Evolutionary conservation across 2,888 invertebrate species (phyloP).

Genomic region (Lepidocyrtoides sp.): DNA sequence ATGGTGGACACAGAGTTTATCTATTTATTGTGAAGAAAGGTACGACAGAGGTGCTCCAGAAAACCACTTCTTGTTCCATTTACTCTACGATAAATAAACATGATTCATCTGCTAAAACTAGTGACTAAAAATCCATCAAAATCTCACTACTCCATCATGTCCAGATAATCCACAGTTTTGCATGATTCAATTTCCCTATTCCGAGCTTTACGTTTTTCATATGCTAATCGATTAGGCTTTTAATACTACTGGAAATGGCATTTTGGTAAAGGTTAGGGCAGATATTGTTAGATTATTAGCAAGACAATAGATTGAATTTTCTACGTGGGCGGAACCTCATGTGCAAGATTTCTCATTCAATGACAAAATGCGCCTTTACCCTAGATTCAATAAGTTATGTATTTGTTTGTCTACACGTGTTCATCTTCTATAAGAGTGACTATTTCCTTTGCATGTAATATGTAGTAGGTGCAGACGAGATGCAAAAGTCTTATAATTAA

Average conservation of each 20-base stretch:
- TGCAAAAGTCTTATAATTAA: constrained; percentile 1
- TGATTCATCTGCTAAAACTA: not conserved
- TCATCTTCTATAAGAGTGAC: no score
- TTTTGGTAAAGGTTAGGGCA: not conserved
- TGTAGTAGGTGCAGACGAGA: not conserved
- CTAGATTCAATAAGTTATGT: not conserved
- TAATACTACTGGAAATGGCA: not conserved
- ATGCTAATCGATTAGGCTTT: constrained; percentile 19
- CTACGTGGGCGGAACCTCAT: not conserved
- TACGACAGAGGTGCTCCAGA: not conserved
- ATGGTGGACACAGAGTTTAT: not conserved
- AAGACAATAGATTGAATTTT: not conserved
- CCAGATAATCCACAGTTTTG: not conserved
- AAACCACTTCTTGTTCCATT: not conserved
- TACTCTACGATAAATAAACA: not conserved
- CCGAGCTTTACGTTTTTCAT: not conserved
- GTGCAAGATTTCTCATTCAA: not conserved
- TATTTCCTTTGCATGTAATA: not conserved
- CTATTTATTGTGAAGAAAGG: not conserved
- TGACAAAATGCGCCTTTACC: not conserved
- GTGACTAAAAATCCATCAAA: not conserved
- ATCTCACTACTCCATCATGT: not conserved
- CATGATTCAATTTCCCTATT: not conserved
- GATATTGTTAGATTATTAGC: not conserved
- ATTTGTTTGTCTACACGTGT: not conserved